These are phyloP conservation scores for Pollenia labialis DNA, from an alignment of 2,888 invertebrate species.

Conservation along the genomic window DNA sequence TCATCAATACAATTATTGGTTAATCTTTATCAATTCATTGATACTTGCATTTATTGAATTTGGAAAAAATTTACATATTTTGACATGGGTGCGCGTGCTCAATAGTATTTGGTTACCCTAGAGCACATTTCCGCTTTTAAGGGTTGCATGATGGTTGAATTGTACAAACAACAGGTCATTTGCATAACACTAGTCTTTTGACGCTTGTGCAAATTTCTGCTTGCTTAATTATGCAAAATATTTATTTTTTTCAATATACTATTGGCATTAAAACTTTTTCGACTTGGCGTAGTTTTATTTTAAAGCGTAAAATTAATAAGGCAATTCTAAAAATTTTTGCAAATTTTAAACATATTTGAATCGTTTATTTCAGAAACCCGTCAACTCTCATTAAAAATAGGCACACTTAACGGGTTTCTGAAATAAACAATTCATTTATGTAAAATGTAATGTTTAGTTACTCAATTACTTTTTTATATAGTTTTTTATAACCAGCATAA, in stretches of 20 bases:
- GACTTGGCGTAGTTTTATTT: too few species aligned
- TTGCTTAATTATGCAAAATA: slow-evolving; percentile 35
- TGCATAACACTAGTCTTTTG: slow-evolving; percentile 57
- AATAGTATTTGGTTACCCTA: slow-evolving; percentile 50
- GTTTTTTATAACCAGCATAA: slow-evolving; percentile 61
- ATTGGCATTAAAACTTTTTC: too few species aligned
- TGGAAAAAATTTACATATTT: slow-evolving; percentile 69
- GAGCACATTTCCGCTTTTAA: slow-evolving; percentile 34
- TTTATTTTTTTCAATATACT: background rate
- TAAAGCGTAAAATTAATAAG: too few species aligned
- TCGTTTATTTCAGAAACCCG: too few species aligned
- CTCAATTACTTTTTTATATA: background rate
- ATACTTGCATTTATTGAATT: slow-evolving; percentile 55
- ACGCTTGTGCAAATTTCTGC: slow-evolving; percentile 31
- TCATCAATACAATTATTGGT: slow-evolving; percentile 69
- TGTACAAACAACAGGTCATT: slow-evolving; percentile 70
- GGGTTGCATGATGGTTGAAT: slow-evolving; percentile 19
- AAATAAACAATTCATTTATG: too few species aligned
- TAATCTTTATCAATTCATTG: slow-evolving; percentile 63
- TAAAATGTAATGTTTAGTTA: too few species aligned
- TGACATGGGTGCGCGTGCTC: slow-evolving; percentile 69
- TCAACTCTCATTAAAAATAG: too few species aligned
- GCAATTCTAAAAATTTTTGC: too few species aligned
- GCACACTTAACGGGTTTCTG: too few species aligned
- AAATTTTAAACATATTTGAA: too few species aligned